Evolutionary conservation across 2,113 vertebrate genomes (phyloP), one percentile per base, ranked within the genome.

Genomic region (Nicator chloris): DNA sequence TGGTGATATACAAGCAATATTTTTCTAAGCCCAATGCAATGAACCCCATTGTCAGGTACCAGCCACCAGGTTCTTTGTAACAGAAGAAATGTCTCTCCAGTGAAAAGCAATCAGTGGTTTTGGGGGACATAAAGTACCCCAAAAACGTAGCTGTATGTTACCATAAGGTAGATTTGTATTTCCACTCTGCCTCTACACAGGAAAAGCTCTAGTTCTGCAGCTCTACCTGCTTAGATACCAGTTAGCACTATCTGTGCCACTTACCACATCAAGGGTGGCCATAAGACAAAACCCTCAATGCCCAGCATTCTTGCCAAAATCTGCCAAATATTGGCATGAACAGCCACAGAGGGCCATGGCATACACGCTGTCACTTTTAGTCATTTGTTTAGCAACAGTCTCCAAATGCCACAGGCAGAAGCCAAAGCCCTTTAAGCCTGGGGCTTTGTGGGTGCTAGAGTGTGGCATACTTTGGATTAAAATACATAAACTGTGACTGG

Each of bases 271-370:
- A 51, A 60, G 16, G 28, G 66, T 30, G 42, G 39, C 35, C 33
- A 21, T 17, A 59, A 42, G 13, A 33, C 10, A 78, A 27, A 75
- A 15, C 7, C 3, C 26, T 73, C 27, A 76, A 0, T 2, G 2
- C 49, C 76, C 37, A 69, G 18, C 27, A 42, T 20, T 60, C 60
- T 42, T 88, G 51, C 21, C 14, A 18, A 88, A 93, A 88, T 63
- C 45, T 72, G 39, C 33, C 82, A 83, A 18, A 68, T 42, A 31
- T 21, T 68, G 81, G 33, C 24, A 40, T 27, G 44, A 69, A 71
- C 42, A 84, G 15, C 31, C 57, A 65, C 0, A 0, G 33, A 90
- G 21, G 30, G 35, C 16, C 30, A 63, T 1, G 1, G 16, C 19
- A 51, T 19, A 28, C 15, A 26, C 27, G 18, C 10, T 42, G 31